Base-by-base conservation (phyloP, 2,797 vertebrate genomes). In the Sandelia bainsii region DNA sequence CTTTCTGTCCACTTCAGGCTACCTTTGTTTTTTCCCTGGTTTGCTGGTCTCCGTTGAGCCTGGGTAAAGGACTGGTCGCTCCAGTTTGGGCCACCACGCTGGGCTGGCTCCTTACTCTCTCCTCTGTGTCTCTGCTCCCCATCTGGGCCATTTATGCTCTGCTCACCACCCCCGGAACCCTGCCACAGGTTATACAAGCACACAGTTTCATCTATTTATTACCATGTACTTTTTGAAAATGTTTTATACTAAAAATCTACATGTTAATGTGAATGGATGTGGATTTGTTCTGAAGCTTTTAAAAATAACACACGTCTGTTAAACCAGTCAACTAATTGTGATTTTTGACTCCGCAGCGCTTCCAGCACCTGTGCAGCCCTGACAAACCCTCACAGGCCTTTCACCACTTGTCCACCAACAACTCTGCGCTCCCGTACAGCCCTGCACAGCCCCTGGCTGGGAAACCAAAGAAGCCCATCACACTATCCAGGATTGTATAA, bases 11-110 rank as follows among this genome's bases (percentile, higher is more conserved):
- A 68, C 19, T 72, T 2, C 63, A 94, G 92, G 92, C 77, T 0
- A 94, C 93, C 5, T 93, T 95, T 50, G 29, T 93, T 42, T 94
- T 94, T 37, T 93, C 93, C 4, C 67, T 95, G 78, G 82, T 92
- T 56, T 1, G 85, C 14, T 95, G 93, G 93, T 84, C 91, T 54
- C 94, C 93, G 0, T 52, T 95, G 67, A 89, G 12, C 4, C 81
- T 95, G 50, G 87, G 81, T 0, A 93, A 91, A 58, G 92, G 86
- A 0, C 52, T 93, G 62, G 83, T 81, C 0, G 88, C 92, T 60
- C 93, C 92, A 0, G 56, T 14, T 29, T 94, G 92, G 93, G 92
- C 93, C 56, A 87, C 79, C 0, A 39, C 59, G 0, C 84, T 94
- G 52, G 93, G 92, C 64, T 94, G 93, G 93, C 8, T 91, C 53